Base-by-base conservation (phyloP, 2,113 vertebrate genomes). In the Vulpes vulpes region DNA sequence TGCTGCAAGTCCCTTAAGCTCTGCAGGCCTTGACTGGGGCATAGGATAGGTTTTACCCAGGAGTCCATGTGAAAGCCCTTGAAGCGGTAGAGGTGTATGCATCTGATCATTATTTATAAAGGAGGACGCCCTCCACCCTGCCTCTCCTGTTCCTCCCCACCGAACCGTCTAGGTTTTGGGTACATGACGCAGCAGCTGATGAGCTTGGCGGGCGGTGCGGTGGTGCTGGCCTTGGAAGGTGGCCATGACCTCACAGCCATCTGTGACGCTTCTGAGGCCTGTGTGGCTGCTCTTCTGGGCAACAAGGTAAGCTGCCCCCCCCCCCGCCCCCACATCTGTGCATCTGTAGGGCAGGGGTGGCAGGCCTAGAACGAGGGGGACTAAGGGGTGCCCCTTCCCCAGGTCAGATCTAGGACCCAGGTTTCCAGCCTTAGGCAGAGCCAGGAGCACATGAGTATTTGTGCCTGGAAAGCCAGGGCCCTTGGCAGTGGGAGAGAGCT, bases 131-230 rank as follows among this genome's bases (percentile, higher is more conserved):
- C 57, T 32, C 51, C 14, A 19, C 9, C 35, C 43, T 0, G 0
- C 16, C 20, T 16, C 38, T 59, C 30, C n/a, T 32, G 0, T 79
- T 30, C 74, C 43, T 82, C 76, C 84, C 3, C 0, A 53, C 51
- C 43, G 73, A 0, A 22, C 10, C n/a, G 1, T 60, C 20, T 97
- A 99, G 99, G 99, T 96, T 99, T 99, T 92, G 99, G 99, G 95
- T 99, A 99, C 98, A 98, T 99, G 99, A 99, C 99, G 0, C 99
- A 99, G 97, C 99, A 99, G 98, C 98, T 99, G 98, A 99, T 99
- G 99, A 99, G 98, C 65, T 95, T 99, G 98, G 99, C 99, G 0
- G 99, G 99, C 2, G 99, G 99, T 2, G 99, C 99, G 1, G 97
- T 99, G 38, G 99, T 99, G 65, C 98, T 99, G 35, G 99, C 99